Conservation (phyloP, 2,797 vertebrate species). For the Hapalemur alaotrensis region DNA sequence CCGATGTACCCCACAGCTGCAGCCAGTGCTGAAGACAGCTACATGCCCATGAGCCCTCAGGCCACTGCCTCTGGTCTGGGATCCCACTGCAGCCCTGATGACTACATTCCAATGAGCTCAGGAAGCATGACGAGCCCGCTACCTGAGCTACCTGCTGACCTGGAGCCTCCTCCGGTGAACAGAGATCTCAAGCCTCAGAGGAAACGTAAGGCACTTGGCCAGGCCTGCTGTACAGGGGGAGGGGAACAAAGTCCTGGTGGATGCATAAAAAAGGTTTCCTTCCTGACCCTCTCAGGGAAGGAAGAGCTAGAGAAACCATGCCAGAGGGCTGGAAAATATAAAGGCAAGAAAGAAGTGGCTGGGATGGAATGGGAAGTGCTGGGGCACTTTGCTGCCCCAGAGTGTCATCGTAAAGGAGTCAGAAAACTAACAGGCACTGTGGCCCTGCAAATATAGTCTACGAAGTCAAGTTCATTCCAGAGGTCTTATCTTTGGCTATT, state of each 20-base stretch:
- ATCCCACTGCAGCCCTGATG: constrained; percentile 84
- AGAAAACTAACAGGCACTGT: neutral
- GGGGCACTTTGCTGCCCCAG: neutral
- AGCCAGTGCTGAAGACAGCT: constrained; percentile 88
- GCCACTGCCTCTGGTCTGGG: constrained; percentile 80
- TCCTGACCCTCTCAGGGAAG: neutral
- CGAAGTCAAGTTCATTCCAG: neutral
- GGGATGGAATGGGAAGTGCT: neutral
- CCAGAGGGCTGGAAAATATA: neutral
- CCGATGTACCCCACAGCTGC: constrained; percentile 75
- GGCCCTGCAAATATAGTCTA: neutral
- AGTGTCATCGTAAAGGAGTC: neutral
- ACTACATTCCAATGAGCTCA: constrained; percentile 95
- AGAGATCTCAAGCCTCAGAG: constrained; percentile 95
- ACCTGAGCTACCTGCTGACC: constrained; percentile 83
- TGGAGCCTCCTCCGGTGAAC: constrained; percentile 95
- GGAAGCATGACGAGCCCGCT: constrained; percentile 82
- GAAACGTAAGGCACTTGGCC: constrained; percentile 87
- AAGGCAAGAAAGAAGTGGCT: neutral
- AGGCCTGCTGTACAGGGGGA: neutral
- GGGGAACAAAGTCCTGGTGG: neutral
- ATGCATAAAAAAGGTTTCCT: neutral
- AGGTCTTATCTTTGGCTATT: neutral
- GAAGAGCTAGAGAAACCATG: neutral
- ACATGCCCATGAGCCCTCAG: constrained; percentile 92